Conservation (phyloP, 2,113 vertebrate genomes). For the Cyrtonyx montezumae region DNA sequence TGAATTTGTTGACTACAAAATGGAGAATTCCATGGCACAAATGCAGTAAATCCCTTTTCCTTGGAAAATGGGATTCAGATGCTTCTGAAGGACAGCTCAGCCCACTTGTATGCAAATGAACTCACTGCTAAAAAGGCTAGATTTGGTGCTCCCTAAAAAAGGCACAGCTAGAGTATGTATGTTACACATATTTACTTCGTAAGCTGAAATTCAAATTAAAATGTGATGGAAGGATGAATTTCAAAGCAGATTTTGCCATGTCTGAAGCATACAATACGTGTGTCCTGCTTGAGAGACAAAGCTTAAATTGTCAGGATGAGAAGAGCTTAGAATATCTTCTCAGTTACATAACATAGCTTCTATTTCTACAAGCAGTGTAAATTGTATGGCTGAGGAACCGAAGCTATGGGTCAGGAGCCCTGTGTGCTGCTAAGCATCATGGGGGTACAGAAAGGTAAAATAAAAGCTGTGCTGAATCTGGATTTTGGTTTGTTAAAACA, state of each 20-base stretch:
- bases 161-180: not conserved
- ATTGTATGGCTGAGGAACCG: not conserved
- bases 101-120: not conserved
- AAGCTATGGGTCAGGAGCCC: not conserved
- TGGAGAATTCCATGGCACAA: not conserved
- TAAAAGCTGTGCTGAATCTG: not conserved
- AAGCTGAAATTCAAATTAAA: not conserved
- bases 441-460: not conserved
- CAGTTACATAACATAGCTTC: not conserved
- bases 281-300: not conserved
- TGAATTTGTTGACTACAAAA: slow-evolving; percentile 34
- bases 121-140: not conserved
- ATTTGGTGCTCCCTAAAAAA: not conserved
- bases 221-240: not conserved
- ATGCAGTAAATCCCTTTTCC: not conserved
- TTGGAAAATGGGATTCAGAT: not conserved
- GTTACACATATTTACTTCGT: not conserved
- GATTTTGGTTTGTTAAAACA: not conserved
- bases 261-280: not conserved
- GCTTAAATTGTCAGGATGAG: not conserved
- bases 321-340: not conserved
- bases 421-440: not conserved
- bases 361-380: not conserved
- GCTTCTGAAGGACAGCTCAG: not conserved
- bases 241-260: not conserved